Evolutionary conservation across 2,113 vertebrate species (phyloP).

Genomic region (Anser cygnoides): DNA sequence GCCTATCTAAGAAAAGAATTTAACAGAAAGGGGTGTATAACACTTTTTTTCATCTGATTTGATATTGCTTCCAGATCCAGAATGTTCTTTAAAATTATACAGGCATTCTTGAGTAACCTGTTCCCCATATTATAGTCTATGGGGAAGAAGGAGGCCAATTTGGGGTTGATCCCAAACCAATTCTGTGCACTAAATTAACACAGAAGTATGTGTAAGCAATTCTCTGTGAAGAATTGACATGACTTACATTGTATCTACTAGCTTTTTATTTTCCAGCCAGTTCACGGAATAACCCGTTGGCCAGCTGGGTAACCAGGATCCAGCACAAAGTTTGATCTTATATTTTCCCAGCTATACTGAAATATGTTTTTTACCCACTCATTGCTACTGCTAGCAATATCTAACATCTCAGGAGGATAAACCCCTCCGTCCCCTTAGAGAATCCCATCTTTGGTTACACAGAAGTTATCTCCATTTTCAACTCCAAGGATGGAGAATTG

Average conservation of each 20-base stretch:
- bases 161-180: not conserved
- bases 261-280: not conserved
- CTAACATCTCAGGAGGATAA: not conserved
- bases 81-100: not conserved
- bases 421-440: not conserved
- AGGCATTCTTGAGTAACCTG: not conserved
- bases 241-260: not conserved
- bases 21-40: not conserved
- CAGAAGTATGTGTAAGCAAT: not conserved
- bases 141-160: not conserved
- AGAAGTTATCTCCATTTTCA: not conserved
- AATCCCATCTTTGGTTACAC: not conserved
- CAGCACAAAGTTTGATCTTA: not conserved
- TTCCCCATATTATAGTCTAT: not conserved
- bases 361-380: not conserved
- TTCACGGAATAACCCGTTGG: not conserved
- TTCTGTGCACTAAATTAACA: not conserved
- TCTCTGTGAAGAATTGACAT: not conserved
- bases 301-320: not conserved
- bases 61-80: not conserved
- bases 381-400: not conserved
- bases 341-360: not conserved
- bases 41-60: not conserved
- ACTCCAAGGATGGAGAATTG: not conserved
- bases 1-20: not conserved